Percentiles rank a stretch among this genome's conserved stretches.
Conservation (phyloP, 2,113 vertebrate species). For the Dolichotis patagonum region DNA sequence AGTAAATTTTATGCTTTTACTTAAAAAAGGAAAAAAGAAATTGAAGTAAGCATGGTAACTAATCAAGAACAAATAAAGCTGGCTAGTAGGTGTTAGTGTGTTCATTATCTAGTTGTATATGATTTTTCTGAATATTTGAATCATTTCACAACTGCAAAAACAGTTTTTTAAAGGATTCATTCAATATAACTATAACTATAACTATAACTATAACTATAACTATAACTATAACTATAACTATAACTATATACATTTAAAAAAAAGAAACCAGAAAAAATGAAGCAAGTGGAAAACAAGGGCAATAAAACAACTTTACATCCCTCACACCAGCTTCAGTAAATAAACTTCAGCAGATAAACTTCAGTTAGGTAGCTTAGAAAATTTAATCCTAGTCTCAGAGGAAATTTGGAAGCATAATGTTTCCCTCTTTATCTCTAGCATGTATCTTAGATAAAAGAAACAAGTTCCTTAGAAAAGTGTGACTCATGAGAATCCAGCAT, state of each 20-base stretch:
- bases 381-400: neutral
- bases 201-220: no score
- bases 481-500: neutral
- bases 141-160: neutral
- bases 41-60: neutral
- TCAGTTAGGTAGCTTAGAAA: neutral
- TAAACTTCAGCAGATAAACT: neutral
- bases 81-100: neutral
- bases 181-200: no score
- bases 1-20: neutral
- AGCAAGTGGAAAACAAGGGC: neutral
- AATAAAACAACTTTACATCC: neutral
- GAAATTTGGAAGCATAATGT: neutral
- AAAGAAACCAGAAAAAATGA: neutral
- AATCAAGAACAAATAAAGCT: neutral
- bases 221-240: no score
- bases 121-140: slow-evolving; percentile 18
- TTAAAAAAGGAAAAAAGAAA: neutral
- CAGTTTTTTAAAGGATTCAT: neutral
- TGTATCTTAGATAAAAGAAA: neutral
- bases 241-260: no score
- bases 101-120: neutral
- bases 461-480: neutral
- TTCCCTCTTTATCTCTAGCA: neutral
- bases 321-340: neutral